These are phyloP conservation scores for Campylomormyrus tamandua DNA, from an alignment of 2,113 vertebrate genomes.

Conservation along the genomic window DNA sequence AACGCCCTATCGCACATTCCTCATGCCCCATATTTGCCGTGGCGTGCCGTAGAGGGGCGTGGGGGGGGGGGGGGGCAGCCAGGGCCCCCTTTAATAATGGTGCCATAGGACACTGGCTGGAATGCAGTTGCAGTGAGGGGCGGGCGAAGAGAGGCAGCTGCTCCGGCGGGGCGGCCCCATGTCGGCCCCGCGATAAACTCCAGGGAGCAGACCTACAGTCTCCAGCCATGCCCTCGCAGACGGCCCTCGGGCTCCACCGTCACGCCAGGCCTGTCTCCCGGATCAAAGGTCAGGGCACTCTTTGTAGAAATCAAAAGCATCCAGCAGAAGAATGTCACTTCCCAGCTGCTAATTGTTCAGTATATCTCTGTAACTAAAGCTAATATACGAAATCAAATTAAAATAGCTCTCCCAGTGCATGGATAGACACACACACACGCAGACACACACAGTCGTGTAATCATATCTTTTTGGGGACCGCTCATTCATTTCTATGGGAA, in stretches of 20 bases:
- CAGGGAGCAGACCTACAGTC: background rate
- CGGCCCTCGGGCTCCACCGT: background rate
- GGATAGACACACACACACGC: background rate
- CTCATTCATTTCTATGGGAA: background rate
- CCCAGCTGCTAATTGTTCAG: conserved; percentile 1
- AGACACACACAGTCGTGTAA: background rate
- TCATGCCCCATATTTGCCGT: background rate
- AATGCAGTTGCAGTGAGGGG: background rate
- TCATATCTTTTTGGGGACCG: background rate
- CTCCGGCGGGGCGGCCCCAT: background rate
- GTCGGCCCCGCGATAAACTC: background rate
- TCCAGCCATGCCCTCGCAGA: background rate
- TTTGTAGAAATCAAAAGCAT: background rate
- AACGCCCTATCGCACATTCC: background rate
- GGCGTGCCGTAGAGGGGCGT: background rate
- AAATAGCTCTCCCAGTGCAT: background rate
- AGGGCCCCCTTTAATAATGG: background rate
- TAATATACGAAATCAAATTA: background rate
- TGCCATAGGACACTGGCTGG: background rate
- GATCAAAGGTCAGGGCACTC: background rate
- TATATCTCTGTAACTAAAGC: background rate
- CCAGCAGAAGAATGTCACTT: background rate
- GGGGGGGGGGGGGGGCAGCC: background rate
- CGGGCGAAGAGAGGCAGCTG: background rate
- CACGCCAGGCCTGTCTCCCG: background rate